These are phyloP conservation scores for Cotesia typhae DNA, from an alignment of 1,140 invertebrate genomes.

Conservation along the genomic window DNA sequence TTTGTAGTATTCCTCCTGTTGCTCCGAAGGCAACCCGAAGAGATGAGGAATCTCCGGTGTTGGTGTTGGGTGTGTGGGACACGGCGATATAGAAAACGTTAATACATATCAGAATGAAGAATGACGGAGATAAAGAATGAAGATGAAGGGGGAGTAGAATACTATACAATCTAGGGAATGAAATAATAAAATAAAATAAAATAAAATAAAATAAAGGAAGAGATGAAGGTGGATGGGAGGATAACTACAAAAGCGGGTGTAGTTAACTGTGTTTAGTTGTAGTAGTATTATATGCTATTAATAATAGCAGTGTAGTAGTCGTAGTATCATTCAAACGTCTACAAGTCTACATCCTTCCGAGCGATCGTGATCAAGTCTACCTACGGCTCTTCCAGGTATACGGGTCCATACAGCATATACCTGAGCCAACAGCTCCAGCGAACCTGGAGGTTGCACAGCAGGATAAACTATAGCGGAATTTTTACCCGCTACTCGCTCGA, in stretches of 20 bases:
- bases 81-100: not conserved
- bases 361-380: slow-evolving; percentile 2
- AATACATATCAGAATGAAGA: slow-evolving; percentile 3
- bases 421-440: not conserved
- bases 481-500: not conserved
- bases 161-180: not conserved
- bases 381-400: slow-evolving; percentile 11
- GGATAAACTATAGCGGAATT: slow-evolving; percentile 2
- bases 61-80: slow-evolving; percentile 15
- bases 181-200: slow-evolving; percentile 14
- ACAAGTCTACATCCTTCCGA: slow-evolving; percentile 12
- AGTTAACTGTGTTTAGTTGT: not conserved
- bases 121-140: not conserved
- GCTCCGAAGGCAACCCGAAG: no score
- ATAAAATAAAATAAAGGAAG: not conserved
- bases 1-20: slow-evolving; percentile 35
- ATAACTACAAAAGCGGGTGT: slow-evolving; percentile 15
- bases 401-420: slow-evolving; percentile 7
- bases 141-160: no score
- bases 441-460: slow-evolving; percentile 1
- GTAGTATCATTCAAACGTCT: slow-evolving; percentile 1
- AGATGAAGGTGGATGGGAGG: not conserved
- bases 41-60: slow-evolving; percentile 26
- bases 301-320: not conserved
- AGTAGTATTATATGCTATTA: slow-evolving; percentile 11